These are phyloP conservation scores for Aphodius granarius DNA, from an alignment of 2,888 invertebrate species.

Conservation along the genomic window DNA sequence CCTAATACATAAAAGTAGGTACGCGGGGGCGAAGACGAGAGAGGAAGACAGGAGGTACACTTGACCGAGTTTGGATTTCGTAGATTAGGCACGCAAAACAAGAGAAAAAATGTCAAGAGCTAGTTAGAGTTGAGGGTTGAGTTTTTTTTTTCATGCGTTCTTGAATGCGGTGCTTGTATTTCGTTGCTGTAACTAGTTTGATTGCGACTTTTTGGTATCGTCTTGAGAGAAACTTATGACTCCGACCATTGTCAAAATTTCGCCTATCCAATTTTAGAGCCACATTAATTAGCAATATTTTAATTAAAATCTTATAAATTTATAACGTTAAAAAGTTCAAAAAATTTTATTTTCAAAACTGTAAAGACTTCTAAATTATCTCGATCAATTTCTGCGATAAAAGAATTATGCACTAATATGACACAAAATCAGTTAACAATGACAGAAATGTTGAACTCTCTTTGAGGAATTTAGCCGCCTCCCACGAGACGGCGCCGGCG, in stretches of 20 bases:
- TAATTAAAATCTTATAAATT: no score
- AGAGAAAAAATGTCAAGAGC: not conserved
- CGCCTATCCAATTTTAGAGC: no score
- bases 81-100: not conserved
- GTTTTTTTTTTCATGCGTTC: not conserved
- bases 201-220: no score
- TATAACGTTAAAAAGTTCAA: no score
- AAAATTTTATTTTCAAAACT: no score
- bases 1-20: not conserved
- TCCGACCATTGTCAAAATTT: no score
- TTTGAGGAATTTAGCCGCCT: not conserved
- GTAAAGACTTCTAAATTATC: no score
- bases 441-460: not conserved
- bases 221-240: no score
- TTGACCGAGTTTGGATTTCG: not conserved
- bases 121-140: not conserved
- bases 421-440: not conserved
- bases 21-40: not conserved
- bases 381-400: no score
- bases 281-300: no score
- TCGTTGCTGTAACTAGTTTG: no score
- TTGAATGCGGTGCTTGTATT: not conserved
- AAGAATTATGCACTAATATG: no score
- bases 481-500: not conserved
- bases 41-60: not conserved